Evolutionary conservation across 2,888 invertebrate species (phyloP), one percentile per base, ranked within the genome.

Genomic region (Leptopilina syphax): DNA sequence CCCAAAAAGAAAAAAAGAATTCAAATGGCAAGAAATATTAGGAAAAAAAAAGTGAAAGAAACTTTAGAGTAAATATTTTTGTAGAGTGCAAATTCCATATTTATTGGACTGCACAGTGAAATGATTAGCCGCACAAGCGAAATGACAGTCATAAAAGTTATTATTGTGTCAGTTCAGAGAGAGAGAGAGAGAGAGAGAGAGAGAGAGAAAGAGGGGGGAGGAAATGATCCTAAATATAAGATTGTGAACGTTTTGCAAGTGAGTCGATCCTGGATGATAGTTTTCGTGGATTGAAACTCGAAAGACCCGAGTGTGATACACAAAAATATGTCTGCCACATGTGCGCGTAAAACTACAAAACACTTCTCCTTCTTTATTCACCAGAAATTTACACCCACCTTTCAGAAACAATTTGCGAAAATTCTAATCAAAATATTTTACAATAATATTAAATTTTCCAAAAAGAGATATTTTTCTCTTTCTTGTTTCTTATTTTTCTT

Each of bases 241-340:
- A 65, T 65, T 44, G 65, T 63, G 70, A 24, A 54, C 50, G n/a
- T 65, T 65, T 65, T 65, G 65, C 65, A 41, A 70, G 70, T 54
- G 70, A 70, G 50, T 63, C 44, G 60, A 73, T 80, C 60, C 44
- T 65, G 79, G 80, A 70, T 77, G 82, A 84, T 84, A 83, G 82
- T 79, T 81, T 81, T 77, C 50, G 80, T 81, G 80, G 83, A 84
- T 84, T 84, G 84, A 84, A 84, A 83, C 66, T 81, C 79, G 80
- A 81, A 44, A 44, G 83, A 81, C 79, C 18, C 47, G 63, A 60
- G 63, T n/a, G 76, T 54, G 76, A 77, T 57, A 79, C 54, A 57
- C 57, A 80, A 66, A 82, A 82, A 80, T 80, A 82, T 80, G 80
- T 44, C 65, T 65, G 80, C 82, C 82, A 82, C 66, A 82, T 82